Conservation (phyloP, 2,797 vertebrate genomes). For the Cephalopachus bancanus region DNA sequence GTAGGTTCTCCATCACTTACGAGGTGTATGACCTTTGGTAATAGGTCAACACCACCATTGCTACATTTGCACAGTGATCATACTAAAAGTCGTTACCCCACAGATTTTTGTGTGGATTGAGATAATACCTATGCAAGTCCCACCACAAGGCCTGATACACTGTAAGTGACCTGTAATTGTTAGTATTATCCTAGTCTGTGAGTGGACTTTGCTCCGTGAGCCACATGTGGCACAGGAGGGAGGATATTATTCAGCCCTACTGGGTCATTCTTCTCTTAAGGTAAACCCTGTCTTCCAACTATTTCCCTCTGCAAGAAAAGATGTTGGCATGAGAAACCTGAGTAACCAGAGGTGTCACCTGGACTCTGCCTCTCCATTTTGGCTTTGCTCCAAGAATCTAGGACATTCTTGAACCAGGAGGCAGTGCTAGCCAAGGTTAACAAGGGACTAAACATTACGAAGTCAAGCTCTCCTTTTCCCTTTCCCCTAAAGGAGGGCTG, state of each 20-base stretch:
- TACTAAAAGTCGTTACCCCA: not conserved
- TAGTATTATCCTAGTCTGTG: not conserved
- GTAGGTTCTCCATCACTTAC: not conserved
- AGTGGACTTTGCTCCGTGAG: not conserved
- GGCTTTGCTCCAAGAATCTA: not conserved
- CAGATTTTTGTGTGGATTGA: not conserved
- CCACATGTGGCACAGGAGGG: not conserved
- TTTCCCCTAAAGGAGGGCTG: not conserved
- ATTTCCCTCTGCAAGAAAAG: not conserved
- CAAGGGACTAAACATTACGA: not conserved
- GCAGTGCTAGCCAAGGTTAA: not conserved
- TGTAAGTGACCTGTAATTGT: not conserved
- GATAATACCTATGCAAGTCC: not conserved
- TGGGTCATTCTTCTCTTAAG: not conserved
- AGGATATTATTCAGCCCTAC: not conserved
- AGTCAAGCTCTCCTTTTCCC: not conserved
- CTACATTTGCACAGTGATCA: not conserved
- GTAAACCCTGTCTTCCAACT: not conserved
- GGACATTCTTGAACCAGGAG: not conserved
- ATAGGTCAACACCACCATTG: conserved; percentile 52
- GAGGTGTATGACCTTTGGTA: not conserved
- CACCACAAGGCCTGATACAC: not conserved
- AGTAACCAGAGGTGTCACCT: not conserved
- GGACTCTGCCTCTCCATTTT: not conserved
- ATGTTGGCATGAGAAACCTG: not conserved